These are phyloP conservation scores for Romanogobio albipinnatus DNA, from an alignment of 2,113 vertebrate genomes.

Conservation along the genomic window DNA sequence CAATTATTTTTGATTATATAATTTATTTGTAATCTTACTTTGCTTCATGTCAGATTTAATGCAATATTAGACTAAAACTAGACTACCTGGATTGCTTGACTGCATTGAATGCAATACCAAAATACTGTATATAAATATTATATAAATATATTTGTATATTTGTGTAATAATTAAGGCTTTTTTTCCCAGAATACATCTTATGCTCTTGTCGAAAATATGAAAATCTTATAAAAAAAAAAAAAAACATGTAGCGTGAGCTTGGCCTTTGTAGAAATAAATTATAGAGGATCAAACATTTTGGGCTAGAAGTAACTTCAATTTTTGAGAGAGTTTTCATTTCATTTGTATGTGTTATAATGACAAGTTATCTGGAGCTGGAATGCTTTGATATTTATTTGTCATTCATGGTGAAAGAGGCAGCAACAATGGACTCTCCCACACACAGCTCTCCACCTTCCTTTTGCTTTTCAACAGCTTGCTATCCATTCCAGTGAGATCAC, in stretches of 20 bases:
- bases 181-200: background rate
- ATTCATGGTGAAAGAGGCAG: background rate
- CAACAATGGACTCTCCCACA: background rate
- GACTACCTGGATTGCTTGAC: background rate
- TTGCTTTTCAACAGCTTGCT: background rate
- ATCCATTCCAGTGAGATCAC: background rate
- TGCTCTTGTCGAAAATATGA: background rate
- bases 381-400: background rate
- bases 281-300: background rate
- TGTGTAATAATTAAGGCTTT: too few species aligned
- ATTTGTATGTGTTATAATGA: background rate
- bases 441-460: background rate
- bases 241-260: background rate
- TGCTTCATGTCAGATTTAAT: background rate
- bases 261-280: background rate
- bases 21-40: background rate
- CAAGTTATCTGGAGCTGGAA: background rate
- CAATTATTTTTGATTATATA: background rate
- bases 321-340: background rate
- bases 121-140: background rate
- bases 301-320: background rate
- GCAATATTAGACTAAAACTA: background rate
- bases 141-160: too few species aligned
- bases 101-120: background rate
- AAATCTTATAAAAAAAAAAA: background rate